A percentile compares a stretch with the other conserved stretches of the same genome.
These are phyloP conservation scores for Temnothorax nylanderi DNA, from an alignment of 1,140 invertebrate genomes.

Conservation along the genomic window DNA sequence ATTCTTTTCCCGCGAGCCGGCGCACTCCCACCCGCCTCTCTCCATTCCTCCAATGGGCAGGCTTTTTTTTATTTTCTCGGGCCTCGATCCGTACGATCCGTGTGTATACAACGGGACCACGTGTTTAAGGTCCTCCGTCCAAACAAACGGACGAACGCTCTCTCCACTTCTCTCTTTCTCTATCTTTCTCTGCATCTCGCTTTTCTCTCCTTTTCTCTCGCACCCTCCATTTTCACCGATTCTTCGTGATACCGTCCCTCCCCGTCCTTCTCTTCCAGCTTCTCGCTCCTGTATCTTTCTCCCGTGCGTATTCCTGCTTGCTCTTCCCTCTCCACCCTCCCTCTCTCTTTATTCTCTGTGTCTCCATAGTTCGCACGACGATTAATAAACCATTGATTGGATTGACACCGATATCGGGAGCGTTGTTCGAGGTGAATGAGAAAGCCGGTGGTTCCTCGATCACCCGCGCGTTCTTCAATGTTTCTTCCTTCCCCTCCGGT, in stretches of 20 bases:
- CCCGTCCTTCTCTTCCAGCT: conserved; percentile 41
- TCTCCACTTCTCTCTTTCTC: conserved; percentile 37
- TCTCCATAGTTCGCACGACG: conserved; percentile 77
- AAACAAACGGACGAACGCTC: conserved; percentile 73
- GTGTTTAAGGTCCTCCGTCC: conserved; percentile 78
- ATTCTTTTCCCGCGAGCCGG: conserved; percentile 36
- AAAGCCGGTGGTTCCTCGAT: conserved; percentile 47
- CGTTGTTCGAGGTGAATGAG: conserved; percentile 69
- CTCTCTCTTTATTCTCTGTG: conserved; percentile 46
- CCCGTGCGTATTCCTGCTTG: conserved; percentile 20
- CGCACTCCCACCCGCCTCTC: conserved; percentile 21
- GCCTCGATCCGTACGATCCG: conserved; percentile 68
- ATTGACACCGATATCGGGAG: conserved; percentile 82
- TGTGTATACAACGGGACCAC: conserved; percentile 75
- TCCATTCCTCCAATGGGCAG: conserved; percentile 27
- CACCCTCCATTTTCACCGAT: conserved; percentile 69
- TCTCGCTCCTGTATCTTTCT: conserved; percentile 32
- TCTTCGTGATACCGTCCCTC: conserved; percentile 62
- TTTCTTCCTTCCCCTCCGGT: conserved; percentile 36
- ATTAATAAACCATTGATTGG: conserved; percentile 84
- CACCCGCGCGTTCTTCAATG: conserved; percentile 54
- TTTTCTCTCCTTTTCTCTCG: conserved; percentile 33
- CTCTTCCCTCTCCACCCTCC: not conserved
- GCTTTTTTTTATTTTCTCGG: conserved; percentile 43
- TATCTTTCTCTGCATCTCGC: not conserved